Base-by-base conservation (phyloP, 2,797 vertebrate genomes). In the Chelmon rostratus region DNA sequence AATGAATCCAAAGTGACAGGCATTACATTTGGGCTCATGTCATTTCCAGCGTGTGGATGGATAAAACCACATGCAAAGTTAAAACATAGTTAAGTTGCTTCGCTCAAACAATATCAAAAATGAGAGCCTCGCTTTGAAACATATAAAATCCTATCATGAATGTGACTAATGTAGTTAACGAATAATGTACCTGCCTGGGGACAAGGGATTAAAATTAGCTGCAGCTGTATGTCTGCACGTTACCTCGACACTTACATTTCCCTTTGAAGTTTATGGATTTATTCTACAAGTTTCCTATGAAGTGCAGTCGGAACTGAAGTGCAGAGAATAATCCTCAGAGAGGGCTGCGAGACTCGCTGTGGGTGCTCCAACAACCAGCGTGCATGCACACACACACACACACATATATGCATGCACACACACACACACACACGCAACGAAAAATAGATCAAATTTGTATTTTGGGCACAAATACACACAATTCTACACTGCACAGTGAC, bases 201-300 rank as follows among this genome's bases (percentile, higher is more conserved):
- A 86, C 10, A 2, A 64, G 47, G 59, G 69, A 75, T 81, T 79
- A 57, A 70, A 80, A 80, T 76, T 31, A 84, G 76, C 72, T 61
- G n/a, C 21, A 28, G 73, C 62, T 76, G 50, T 66, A 28, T 31
- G 59, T 53, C 58, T 69, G 49, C 19, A 25, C 0, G 1, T 56
- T 66, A 81, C 65, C 58, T 64, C 44, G 21, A 79, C 82, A 67
- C 33, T 62, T 62, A 35, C 21, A 73, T 59, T 68, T 69, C 52
- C 31, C 83, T 90, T 82, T 88, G 82, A 86, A 84, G 78, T 68
- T 37, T 1, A 46, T 62, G 49, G 68, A 77, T 72, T 84, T 68
- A 71, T 76, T 67, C 64, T 16, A 23, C 70, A 54, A 59, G 44
- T 76, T 77, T 35, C 52, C 25, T 63, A 42, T 47, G 25, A 76